Evolutionary conservation across 2,113 vertebrate species (phyloP), one percentile per base, ranked within the genome.

Genomic region (Psittacula cyanocephala): DNA sequence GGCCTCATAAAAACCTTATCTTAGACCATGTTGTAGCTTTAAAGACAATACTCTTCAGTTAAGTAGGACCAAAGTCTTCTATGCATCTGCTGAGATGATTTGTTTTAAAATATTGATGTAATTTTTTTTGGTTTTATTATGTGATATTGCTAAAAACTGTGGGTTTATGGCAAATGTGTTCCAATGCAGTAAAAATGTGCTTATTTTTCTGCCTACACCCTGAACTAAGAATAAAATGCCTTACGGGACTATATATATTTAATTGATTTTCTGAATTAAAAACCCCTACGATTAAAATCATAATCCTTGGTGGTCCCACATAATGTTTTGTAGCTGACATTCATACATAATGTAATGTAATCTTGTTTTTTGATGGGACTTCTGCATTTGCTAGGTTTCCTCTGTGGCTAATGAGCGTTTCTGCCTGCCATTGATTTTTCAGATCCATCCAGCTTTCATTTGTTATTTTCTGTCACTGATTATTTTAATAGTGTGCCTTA

Each of bases 81-180:
- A 41, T 52, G 60, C 49, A 86, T 87, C 31, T 93, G 77, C 88
- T 84, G 71, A 93, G 65, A 17, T 46, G n/a, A 46, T 67, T 86
- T 88, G 37, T 94, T 93, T 94, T 78, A 69, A 81, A 81, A 79
- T 46, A 57, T 37, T 92, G 79, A 86, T 93, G 96, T 94, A 93
- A 96, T 94, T 94, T 94, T 84, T 46, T 78, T 74, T 46, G 31
- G 94, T 97, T 98, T 96, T 90, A 90, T 95, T 95, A 97, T 83
- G 85, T 90, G 72, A 95, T 95, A 94, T 87, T 79, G 80, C 70
- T 92, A 84, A 94, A 81, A 81, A 88, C 86, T 93, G 94, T 89
- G 85, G n/a, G 46, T 97, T 97, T 96, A 96, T 81, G 67, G 87
- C 68, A 91, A 97, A 93, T 67, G 65, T 95, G 92, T 94, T 95